phyloP scores from a whole-genome alignment of 2,888 invertebrate genomes.

The Dorcus hopei region DNA sequence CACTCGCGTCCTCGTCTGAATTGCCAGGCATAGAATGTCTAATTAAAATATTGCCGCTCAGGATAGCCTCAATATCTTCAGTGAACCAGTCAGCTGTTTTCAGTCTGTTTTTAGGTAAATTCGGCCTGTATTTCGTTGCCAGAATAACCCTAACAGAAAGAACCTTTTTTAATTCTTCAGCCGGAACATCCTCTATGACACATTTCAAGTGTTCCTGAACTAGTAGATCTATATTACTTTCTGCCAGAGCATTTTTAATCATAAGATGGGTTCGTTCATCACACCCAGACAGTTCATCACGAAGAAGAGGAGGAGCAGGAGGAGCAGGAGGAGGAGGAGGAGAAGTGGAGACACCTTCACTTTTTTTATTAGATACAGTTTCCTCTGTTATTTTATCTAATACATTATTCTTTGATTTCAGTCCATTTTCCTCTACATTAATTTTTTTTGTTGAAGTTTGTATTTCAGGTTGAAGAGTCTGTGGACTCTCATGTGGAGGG shows the following conservation, averaged over 20 bases:
- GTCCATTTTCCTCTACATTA: not conserved
- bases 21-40: too few relatives aligned
- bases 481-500: not conserved
- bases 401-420: too few relatives aligned
- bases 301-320: not conserved
- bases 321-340: not conserved
- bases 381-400: not conserved
- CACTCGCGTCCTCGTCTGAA: too few relatives aligned
- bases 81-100: conserved; percentile 7
- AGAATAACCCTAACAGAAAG: conserved; percentile 18
- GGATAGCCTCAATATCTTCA: not conserved
- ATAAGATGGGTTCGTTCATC: conserved; percentile 5
- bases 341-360: not conserved
- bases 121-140: conserved; percentile 4
- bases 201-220: conserved; percentile 23
- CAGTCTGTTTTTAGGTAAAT: conserved; percentile 9
- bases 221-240: conserved; percentile 26
- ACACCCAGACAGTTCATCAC: conserved; percentile 8
- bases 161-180: conserved; percentile 19
- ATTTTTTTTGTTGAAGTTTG: not conserved
- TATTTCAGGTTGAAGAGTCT: not conserved
- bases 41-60: too few relatives aligned
- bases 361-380: not conserved
- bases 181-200: conserved; percentile 6
- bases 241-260: conserved; percentile 18